Percentiles rank a stretch among this genome's conserved stretches.
Conservation (phyloP, 2,888 invertebrate genomes). For the Hoplodrina ambigua region DNA sequence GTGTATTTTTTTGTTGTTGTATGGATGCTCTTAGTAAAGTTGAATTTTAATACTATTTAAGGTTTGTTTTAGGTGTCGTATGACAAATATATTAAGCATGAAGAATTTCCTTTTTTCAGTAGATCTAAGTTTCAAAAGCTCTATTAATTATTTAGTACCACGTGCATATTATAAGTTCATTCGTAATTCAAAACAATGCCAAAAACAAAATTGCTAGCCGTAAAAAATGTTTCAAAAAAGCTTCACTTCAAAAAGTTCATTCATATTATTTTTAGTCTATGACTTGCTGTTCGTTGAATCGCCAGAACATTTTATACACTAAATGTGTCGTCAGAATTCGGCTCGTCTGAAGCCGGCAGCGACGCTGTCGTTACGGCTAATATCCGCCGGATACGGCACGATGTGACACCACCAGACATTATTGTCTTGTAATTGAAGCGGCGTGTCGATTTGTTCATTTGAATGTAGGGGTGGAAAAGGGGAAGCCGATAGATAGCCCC, state of each 20-base stretch:
- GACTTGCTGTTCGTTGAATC: slow-evolving; percentile 53
- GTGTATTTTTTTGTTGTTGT: slow-evolving; percentile 57
- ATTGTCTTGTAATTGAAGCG: slow-evolving; percentile 87
- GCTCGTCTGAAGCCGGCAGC: slow-evolving; percentile 76
- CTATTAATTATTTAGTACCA: neutral
- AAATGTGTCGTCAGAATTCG: slow-evolving; percentile 88
- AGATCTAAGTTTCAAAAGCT: too few species aligned
- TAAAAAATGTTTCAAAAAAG: too few species aligned
- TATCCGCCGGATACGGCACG: slow-evolving; percentile 87
- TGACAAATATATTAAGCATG: neutral
- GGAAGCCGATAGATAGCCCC: slow-evolving; percentile 44
- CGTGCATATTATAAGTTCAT: neutral
- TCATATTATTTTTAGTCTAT: slow-evolving; percentile 43
- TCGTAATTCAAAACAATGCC: neutral
- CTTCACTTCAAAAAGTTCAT: slow-evolving; percentile 12
- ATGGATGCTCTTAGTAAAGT: slow-evolving; percentile 24
- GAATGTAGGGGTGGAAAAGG: slow-evolving; percentile 63
- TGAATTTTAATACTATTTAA: slow-evolving; percentile 8
- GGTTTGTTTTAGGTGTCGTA: neutral
- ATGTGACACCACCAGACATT: slow-evolving; percentile 77
- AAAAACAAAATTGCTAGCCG: neutral
- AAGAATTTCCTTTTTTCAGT: too few species aligned
- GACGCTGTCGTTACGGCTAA: slow-evolving; percentile 78
- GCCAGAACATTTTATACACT: slow-evolving; percentile 69
- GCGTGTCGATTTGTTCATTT: slow-evolving; percentile 85